phyloP scores from a whole-genome alignment of 2,888 invertebrate species.

The Tachystola acroxantha region DNA sequence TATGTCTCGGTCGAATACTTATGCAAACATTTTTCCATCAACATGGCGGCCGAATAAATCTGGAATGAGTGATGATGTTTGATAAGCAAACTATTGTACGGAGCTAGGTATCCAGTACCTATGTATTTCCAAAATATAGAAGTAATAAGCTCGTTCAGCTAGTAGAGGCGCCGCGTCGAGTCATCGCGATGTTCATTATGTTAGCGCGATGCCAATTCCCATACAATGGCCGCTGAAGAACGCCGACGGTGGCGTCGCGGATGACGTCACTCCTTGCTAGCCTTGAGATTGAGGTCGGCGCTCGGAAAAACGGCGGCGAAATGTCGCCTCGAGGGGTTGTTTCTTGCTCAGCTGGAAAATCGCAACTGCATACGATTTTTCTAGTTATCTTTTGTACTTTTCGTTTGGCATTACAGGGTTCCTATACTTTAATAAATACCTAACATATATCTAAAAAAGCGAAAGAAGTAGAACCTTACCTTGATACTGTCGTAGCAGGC shows the following conservation, averaged over 20 bases:
- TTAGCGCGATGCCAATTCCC: conserved; percentile 59
- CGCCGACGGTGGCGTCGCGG: conserved; percentile 33
- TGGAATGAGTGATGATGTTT: conserved; percentile 7
- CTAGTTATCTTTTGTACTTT: conserved; percentile 16
- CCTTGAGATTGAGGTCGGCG: conserved; percentile 71
- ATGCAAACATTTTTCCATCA: background rate
- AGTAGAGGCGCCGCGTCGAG: conserved; percentile 32
- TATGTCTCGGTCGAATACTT: background rate
- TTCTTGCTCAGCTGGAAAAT: conserved; percentile 44
- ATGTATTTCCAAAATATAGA: conserved; percentile 5
- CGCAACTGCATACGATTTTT: conserved; percentile 34
- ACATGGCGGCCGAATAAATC: background rate
- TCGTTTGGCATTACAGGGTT: background rate
- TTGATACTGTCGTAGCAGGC: conserved; percentile 99
- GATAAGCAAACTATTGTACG: conserved; percentile 8
- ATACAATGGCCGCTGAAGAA: conserved; percentile 57
- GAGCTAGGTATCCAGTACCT: conserved; percentile 5
- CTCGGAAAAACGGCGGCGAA: conserved; percentile 61
- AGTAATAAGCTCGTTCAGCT: conserved; percentile 13
- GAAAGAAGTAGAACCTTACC: too few relatives aligned
- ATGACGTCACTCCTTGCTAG: conserved; percentile 68
- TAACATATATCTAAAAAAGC: too few relatives aligned
- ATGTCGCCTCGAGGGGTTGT: conserved; percentile 59
- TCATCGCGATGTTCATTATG: conserved; percentile 62
- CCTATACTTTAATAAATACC: too few relatives aligned